phyloP scores from a whole-genome alignment of 1,140 invertebrate genomes.

The Apis cerana region DNA sequence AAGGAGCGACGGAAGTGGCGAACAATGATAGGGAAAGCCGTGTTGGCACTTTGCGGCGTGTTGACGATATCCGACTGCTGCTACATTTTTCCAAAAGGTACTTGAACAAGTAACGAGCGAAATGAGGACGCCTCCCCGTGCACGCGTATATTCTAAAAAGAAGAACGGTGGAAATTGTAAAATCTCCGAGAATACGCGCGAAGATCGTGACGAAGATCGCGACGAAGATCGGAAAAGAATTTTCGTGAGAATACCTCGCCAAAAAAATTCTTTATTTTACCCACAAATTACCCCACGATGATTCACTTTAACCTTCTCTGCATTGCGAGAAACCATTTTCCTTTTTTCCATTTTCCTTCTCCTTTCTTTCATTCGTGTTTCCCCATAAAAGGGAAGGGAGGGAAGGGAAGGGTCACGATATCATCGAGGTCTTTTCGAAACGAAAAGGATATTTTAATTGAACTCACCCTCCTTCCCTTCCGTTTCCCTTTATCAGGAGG shows the following conservation, averaged over 20 bases:
- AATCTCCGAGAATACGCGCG: too few relatives aligned
- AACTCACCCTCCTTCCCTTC: constrained; percentile 13
- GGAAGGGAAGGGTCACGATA: neutral
- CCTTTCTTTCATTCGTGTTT: neutral
- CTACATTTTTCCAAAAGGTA: constrained; percentile 80
- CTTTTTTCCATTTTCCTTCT: neutral
- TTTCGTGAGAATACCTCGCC: too few relatives aligned
- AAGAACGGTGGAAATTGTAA: neutral
- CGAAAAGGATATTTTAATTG: constrained; percentile 37
- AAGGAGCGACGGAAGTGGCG: constrained; percentile 33
- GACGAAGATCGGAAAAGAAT: too few relatives aligned
- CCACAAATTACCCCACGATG: neutral
- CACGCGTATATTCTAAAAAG: neutral
- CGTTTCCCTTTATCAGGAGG: neutral
- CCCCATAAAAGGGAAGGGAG: neutral
- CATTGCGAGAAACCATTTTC: too few relatives aligned
- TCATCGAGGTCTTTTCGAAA: neutral
- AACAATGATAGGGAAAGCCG: constrained; percentile 58
- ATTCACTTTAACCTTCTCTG: too few relatives aligned
- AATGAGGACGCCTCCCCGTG: neutral
- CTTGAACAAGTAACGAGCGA: constrained; percentile 47
- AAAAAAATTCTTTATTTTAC: too few relatives aligned
- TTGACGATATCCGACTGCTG: constrained; percentile 69
- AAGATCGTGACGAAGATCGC: too few relatives aligned
- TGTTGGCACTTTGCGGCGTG: constrained; percentile 62